Percentiles rank a stretch among this genome's conserved stretches.
Conservation (phyloP, 2,113 vertebrate species). For the Cryptomyrus ogoouensis region DNA sequence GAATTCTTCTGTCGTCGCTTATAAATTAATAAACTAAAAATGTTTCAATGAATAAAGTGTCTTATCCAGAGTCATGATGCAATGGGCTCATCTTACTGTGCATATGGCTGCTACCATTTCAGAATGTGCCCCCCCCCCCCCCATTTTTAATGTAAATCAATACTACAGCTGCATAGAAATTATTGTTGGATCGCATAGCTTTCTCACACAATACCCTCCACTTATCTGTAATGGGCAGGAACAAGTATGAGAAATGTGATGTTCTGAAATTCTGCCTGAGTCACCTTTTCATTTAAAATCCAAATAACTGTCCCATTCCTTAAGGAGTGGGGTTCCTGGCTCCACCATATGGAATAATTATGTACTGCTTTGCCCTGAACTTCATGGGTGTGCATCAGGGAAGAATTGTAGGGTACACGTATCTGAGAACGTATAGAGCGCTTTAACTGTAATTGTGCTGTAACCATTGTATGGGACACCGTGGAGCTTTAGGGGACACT, state of each 20-base stretch:
- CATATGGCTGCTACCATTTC: background rate
- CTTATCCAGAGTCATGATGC: background rate
- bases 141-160: background rate
- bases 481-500: slow-evolving; percentile 41
- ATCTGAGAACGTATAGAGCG: background rate
- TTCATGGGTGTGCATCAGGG: background rate
- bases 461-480: background rate
- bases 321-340: background rate
- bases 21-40: background rate
- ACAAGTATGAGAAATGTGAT: background rate
- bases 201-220: background rate
- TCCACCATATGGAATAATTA: background rate
- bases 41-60: background rate
- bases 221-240: background rate
- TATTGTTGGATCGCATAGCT: background rate
- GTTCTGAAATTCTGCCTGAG: background rate
- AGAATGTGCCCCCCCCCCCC: background rate
- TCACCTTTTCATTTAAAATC: background rate
- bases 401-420: background rate
- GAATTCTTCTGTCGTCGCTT: background rate
- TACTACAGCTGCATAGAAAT: background rate
- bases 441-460: background rate
- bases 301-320: background rate
- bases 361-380: background rate
- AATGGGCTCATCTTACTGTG: background rate